A percentile compares a stretch with the other conserved stretches of the same genome.
phyloP scores from a whole-genome alignment of 2,113 vertebrate genomes.

The Cynocephalus volans region DNA sequence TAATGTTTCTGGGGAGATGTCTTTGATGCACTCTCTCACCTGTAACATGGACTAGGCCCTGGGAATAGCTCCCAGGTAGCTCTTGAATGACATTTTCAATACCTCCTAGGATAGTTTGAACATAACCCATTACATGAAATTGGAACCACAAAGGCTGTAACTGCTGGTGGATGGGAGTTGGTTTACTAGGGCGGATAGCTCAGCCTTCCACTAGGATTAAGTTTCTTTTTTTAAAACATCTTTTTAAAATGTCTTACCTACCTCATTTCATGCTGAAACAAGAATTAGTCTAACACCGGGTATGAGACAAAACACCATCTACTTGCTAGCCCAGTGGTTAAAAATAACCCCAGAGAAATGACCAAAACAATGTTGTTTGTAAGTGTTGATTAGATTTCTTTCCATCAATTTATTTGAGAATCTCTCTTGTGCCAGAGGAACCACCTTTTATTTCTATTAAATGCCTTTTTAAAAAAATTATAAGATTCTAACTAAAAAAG shows the following conservation, averaged over 20 bases:
- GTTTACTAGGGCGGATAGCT: constrained; percentile 51
- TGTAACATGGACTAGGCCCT: neutral
- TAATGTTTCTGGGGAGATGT: neutral
- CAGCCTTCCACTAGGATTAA: constrained; percentile 44
- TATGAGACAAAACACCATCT: neutral
- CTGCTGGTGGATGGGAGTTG: neutral
- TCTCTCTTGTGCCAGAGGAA: neutral
- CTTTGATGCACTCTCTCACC: neutral
- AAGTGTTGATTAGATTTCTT: neutral
- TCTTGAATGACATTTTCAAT: neutral
- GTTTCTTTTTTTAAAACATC: constrained; percentile 32
- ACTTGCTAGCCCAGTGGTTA: neutral
- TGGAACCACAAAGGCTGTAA: neutral
- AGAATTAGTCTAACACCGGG: neutral
- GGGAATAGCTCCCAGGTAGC: neutral
- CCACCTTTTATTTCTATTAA: neutral
- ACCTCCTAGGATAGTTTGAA: neutral
- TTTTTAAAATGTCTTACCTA: neutral
- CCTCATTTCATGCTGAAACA: neutral
- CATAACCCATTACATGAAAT: neutral
- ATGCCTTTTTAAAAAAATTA: neutral
- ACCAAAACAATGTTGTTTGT: neutral
- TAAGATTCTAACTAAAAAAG: constrained; percentile 20
- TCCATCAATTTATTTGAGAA: constrained; percentile 31
- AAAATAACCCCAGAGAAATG: neutral